Evolutionary conservation across 2,113 vertebrate species (phyloP).

Genomic region (Centrocercus urophasianus): DNA sequence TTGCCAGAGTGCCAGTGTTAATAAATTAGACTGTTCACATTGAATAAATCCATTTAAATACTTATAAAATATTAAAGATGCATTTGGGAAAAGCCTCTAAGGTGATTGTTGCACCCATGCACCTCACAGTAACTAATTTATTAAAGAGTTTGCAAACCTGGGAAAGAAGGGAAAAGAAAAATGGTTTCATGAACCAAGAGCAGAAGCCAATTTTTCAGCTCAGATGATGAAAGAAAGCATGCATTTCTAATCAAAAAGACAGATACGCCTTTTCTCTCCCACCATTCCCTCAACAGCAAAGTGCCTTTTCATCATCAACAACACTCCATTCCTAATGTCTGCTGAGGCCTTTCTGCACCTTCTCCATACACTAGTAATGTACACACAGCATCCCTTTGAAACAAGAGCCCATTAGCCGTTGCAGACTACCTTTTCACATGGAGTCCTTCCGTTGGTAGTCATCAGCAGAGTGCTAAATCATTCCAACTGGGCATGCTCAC

Average conservation of each 20-base stretch:
- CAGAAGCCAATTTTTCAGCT: slow-evolving; percentile 86
- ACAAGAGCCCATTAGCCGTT: slow-evolving; percentile 82
- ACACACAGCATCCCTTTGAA: slow-evolving; percentile 83
- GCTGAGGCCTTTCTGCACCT: slow-evolving; percentile 82
- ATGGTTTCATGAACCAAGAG: slow-evolving; percentile 87
- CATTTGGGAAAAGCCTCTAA: slow-evolving; percentile 87
- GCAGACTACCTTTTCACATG: slow-evolving; percentile 83
- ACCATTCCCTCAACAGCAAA: slow-evolving; percentile 83
- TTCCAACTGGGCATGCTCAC: slow-evolving; percentile 77
- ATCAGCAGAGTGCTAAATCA: slow-evolving; percentile 80
- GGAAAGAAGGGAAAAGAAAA: slow-evolving; percentile 84
- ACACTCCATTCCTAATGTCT: slow-evolving; percentile 85
- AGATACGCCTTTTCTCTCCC: slow-evolving; percentile 84
- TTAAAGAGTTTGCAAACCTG: slow-evolving; percentile 88
- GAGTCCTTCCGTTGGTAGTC: slow-evolving; percentile 79
- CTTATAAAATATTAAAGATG: slow-evolving; percentile 87
- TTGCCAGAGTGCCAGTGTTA: slow-evolving; percentile 72
- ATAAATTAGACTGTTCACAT: slow-evolving; percentile 83
- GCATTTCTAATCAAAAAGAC: slow-evolving; percentile 89
- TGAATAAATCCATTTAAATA: slow-evolving; percentile 88
- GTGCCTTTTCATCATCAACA: slow-evolving; percentile 87
- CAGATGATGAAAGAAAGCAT: slow-evolving; percentile 86
- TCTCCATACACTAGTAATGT: slow-evolving; percentile 81
- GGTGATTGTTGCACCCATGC: slow-evolving; percentile 84
- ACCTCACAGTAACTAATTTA: slow-evolving; percentile 86